Evolutionary conservation across 2,888 invertebrate species (phyloP), one percentile per base, ranked within the genome.

Genomic region (Odontothrips loti): DNA sequence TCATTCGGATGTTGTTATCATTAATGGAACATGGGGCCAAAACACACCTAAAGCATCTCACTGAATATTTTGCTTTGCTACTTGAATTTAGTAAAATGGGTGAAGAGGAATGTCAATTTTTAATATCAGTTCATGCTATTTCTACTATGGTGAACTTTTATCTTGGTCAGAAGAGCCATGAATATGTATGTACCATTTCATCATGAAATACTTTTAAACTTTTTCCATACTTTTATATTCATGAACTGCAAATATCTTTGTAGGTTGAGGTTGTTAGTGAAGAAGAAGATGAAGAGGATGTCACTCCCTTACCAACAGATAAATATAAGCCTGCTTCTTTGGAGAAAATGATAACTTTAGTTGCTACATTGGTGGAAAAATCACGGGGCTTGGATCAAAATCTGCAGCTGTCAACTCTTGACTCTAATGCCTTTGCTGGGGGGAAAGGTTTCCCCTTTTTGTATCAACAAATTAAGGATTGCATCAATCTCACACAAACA

Each of bases 71-170:
- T 87, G 93, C 95, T 68, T 91, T 98, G 85, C 89, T 98, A 83
- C 94, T 96, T 86, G 97, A 98, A 87, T 97, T 97, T 88, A 96
- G 96, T 84, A 94, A 96, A 87, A 95, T 97, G 95, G 97, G 97
- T 0, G 96, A 96, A 83, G 96, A 96, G 85, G 97, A 98, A 87
- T 94, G 95, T 47, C 91, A 93, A 86, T 98, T 97, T 88, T 89
- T 98, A 85, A 90, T 97, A 83, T 91, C 94, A 47, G 93, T 95
- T 82, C 95, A 95, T 86, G 95, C 96, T 58, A 96, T 98, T 83
- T 93, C 95, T 82, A 94, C 93, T 81, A 95, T 97, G 91, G 93
- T 97, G 79, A 94, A 94, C 87, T 98, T 97, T 88, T 98, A 97
- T 89, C 90, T 98, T 81, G 96, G 96, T 27, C 94, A 96, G 85